These are phyloP conservation scores for Nerophis lumbriciformis DNA, from an alignment of 2,113 vertebrate genomes.

Conservation along the genomic window DNA sequence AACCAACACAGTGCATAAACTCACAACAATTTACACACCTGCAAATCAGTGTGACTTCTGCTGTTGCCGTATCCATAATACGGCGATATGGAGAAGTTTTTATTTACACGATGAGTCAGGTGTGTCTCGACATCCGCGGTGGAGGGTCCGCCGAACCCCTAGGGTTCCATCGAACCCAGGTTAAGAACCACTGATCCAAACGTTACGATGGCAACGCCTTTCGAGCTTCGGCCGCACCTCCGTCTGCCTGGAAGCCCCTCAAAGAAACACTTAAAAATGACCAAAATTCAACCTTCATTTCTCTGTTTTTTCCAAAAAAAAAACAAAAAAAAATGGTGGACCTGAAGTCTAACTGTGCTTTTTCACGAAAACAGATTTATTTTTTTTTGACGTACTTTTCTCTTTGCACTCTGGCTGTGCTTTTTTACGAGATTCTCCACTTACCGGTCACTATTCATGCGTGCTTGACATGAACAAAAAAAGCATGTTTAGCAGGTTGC, in stretches of 20 bases:
- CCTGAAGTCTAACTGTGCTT: conserved; percentile 3
- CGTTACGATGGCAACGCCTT: conserved; percentile 40
- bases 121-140: too few relatives aligned
- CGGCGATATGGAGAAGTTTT: too few relatives aligned
- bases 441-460: conserved; percentile 41
- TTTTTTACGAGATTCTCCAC: conserved; percentile 48
- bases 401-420: conserved; percentile 42
- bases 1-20: too few relatives aligned
- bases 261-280: conserved; percentile 53
- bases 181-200: neutral
- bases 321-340: neutral
- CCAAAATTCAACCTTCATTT: conserved; percentile 64
- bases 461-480: conserved; percentile 52
- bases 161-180: too few relatives aligned
- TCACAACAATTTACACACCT: too few relatives aligned
- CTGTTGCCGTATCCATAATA: too few relatives aligned
- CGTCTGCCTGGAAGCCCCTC: conserved; percentile 58
- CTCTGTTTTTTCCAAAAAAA: too few relatives aligned
- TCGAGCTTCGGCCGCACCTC: conserved; percentile 42
- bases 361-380: neutral
- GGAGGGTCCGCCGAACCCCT: too few relatives aligned
- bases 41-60: too few relatives aligned
- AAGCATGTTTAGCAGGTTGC: conserved; percentile 51
- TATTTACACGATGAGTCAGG: too few relatives aligned
- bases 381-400: conserved; percentile 14